Percentiles rank a stretch among this genome's conserved stretches.
phyloP scores from a whole-genome alignment of 2,888 invertebrate species.

The Zygothrica quintamaculata region DNA sequence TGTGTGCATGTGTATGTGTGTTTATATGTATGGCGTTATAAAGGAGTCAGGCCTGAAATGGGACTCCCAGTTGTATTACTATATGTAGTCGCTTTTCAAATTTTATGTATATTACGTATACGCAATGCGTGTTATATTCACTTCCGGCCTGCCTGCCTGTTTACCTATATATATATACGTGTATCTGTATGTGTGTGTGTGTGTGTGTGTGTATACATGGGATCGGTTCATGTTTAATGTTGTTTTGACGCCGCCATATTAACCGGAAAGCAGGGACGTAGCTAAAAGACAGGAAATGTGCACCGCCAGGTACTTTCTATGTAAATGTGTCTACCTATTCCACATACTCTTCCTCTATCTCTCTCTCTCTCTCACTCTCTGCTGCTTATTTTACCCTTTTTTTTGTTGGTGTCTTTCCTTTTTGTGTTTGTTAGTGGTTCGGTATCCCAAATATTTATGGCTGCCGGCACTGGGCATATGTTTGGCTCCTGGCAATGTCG shows the following conservation, averaged over 20 bases:
- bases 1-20: background rate
- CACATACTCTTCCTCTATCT: background rate
- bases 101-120: constrained; percentile 70
- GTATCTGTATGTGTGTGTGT: no score
- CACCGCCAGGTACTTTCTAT: constrained; percentile 78
- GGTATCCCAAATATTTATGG: constrained; percentile 73
- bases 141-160: constrained; percentile 61
- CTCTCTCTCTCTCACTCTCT: background rate
- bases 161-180: no score
- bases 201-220: constrained; percentile 28
- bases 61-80: constrained; percentile 12
- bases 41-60: constrained; percentile 31
- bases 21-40: constrained; percentile 6
- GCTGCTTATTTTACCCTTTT: constrained; percentile 65
- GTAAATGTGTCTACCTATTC: constrained; percentile 52
- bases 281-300: constrained; percentile 73
- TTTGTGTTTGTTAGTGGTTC: constrained; percentile 35
- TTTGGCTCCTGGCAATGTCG: constrained; percentile 52
- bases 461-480: constrained; percentile 68
- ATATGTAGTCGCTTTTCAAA: constrained; percentile 60
- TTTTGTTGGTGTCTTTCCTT: no score
- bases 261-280: constrained; percentile 65
- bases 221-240: constrained; percentile 71
- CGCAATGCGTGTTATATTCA: constrained; percentile 56
- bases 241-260: constrained; percentile 81